Evolutionary conservation across 2,113 vertebrate genomes (phyloP).

Genomic region (Hemibagrus wyckioides): DNA sequence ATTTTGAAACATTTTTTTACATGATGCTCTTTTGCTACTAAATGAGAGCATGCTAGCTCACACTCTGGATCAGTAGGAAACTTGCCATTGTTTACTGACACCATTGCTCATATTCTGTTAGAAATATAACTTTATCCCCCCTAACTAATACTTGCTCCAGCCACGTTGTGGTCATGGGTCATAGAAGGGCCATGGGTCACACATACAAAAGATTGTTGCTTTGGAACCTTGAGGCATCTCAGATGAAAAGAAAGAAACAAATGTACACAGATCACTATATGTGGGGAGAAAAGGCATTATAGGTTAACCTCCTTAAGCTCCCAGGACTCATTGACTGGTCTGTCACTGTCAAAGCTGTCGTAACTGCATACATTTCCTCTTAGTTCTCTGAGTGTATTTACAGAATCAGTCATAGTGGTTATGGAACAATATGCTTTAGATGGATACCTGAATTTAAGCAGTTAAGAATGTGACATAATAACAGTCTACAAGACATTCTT

Average conservation of each 20-base stretch:
- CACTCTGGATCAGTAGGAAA: not conserved
- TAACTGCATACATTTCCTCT: not conserved
- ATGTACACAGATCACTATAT: not conserved
- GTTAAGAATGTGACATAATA: not conserved
- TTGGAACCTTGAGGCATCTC: not conserved
- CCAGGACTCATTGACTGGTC: not conserved
- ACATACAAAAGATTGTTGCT: slow-evolving; percentile 11
- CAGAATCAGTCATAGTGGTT: not conserved
- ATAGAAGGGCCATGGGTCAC: slow-evolving; percentile 51
- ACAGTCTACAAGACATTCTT: not conserved
- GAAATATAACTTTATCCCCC: not conserved
- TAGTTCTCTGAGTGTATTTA: not conserved
- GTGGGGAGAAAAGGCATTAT: not conserved
- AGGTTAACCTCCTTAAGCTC: not conserved
- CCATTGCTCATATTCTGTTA: not conserved
- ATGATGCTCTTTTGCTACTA: not conserved
- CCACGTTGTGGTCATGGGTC: slow-evolving; percentile 25
- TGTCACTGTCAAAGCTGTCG: not conserved
- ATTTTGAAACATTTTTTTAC: too few species aligned
- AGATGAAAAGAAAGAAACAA: not conserved
- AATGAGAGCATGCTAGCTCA: not conserved
- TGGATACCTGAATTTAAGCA: not conserved
- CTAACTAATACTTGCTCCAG: not conserved
- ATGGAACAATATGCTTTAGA: not conserved
- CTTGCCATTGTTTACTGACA: not conserved